phyloP scores from a whole-genome alignment of 2,113 vertebrate species.

The Microcebus ravelobensis region DNA sequence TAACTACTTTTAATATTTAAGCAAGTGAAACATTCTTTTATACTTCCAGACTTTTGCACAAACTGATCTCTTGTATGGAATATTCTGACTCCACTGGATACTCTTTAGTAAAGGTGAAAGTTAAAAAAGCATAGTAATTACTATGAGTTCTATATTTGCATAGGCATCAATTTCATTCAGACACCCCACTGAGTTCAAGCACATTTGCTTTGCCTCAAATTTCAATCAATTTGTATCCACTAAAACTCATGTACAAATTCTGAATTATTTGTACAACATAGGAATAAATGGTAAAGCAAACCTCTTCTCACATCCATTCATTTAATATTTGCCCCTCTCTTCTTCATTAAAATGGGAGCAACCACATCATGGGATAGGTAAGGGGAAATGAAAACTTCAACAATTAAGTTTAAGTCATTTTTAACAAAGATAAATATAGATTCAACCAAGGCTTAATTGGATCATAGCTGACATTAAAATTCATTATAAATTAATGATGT shows the following conservation, averaged over 20 bases:
- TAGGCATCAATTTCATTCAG: background rate
- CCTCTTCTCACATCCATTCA: background rate
- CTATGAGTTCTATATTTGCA: background rate
- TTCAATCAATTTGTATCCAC: background rate
- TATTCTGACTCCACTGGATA: background rate
- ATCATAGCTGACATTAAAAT: conserved; percentile 5
- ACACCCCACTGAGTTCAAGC: background rate
- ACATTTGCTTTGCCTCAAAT: conserved; percentile 17
- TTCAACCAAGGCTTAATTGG: background rate
- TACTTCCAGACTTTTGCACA: background rate
- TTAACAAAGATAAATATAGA: background rate
- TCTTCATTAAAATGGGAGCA: conserved; percentile 9
- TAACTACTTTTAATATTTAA: conserved; percentile 12
- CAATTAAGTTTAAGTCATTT: background rate
- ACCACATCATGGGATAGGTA: background rate
- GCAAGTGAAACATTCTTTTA: background rate
- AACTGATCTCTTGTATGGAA: background rate
- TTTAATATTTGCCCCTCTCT: background rate
- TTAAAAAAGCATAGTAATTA: background rate
- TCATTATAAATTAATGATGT: conserved; percentile 17
- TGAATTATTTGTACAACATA: background rate
- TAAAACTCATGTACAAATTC: background rate
- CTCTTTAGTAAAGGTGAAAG: background rate
- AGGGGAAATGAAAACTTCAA: background rate
- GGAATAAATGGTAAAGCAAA: background rate